Evolutionary conservation across 2,888 invertebrate species (phyloP).

Genomic region (Heliconius charithonia): DNA sequence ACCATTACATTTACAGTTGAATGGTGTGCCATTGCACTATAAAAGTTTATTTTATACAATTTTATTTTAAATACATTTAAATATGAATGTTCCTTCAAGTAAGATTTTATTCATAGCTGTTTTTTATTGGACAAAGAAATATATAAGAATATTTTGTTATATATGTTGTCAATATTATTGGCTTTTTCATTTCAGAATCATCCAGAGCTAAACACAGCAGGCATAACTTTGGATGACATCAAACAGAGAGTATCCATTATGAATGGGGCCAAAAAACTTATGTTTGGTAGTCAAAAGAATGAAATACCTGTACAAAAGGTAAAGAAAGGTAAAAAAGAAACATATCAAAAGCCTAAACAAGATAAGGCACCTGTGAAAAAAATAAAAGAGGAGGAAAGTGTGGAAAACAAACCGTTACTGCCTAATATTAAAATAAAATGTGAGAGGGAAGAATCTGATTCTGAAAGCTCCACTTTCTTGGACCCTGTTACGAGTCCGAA

Average conservation of each 20-base stretch:
- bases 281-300: conserved; percentile 75
- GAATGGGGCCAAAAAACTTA: conserved; percentile 66
- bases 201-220: conserved; percentile 90
- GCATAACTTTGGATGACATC: conserved; percentile 87
- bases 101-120: no score
- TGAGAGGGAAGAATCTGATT: conserved; percentile 74
- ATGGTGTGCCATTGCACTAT: no score
- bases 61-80: no score
- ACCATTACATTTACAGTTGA: no score
- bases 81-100: no score
- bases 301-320: conserved; percentile 66
- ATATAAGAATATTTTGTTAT: not conserved
- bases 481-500: conserved; percentile 76
- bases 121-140: not conserved
- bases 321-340: conserved; percentile 69
- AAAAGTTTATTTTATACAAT: no score
- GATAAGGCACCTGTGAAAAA: conserved; percentile 60
- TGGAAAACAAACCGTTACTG: conserved; percentile 67
- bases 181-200: conserved; percentile 78
- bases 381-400: conserved; percentile 70
- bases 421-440: conserved; percentile 77
- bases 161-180: not conserved
- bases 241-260: conserved; percentile 79
- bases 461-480: conserved; percentile 78
- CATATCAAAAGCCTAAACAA: conserved; percentile 58